phyloP scores from a whole-genome alignment of 2,797 vertebrate genomes.

The Novumbra hubbsi region DNA sequence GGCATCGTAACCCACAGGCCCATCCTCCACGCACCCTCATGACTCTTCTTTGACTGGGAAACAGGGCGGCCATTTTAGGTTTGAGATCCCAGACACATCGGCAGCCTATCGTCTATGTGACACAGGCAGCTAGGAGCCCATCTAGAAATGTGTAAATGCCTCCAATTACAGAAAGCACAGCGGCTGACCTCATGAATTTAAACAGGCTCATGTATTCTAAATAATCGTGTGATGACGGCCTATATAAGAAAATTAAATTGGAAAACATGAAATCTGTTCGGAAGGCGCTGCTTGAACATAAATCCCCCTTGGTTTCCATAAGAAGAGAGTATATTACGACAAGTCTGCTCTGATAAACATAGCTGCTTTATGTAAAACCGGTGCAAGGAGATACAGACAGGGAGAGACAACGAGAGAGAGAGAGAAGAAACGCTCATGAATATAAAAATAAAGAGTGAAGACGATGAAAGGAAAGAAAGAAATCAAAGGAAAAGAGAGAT shows the following conservation, averaged over 20 bases:
- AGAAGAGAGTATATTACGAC: conserved; percentile 15
- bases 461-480: conserved; percentile 12
- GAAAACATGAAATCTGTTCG: conserved; percentile 24
- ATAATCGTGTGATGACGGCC: conserved; percentile 51
- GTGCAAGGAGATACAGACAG: neutral
- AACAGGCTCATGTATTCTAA: conserved; percentile 68
- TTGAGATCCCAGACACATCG: neutral
- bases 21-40: neutral
- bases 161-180: conserved; percentile 54
- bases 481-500: conserved; percentile 30
- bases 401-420: conserved; percentile 11
- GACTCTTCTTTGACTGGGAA: neutral
- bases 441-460: conserved; percentile 20
- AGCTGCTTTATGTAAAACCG: conserved; percentile 1
- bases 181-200: conserved; percentile 68
- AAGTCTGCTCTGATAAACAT: conserved; percentile 11
- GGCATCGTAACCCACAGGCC: neutral
- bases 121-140: conserved; percentile 19
- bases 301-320: conserved; percentile 15
- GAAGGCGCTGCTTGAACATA: conserved; percentile 26
- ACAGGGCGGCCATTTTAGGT: neutral
- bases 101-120: neutral
- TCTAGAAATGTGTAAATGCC: conserved; percentile 51
- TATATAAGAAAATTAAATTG: conserved; percentile 58
- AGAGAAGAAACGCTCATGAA: conserved; percentile 32